Evolutionary conservation across 2,797 vertebrate genomes (phyloP).

Genomic region (Strix occidentalis): DNA sequence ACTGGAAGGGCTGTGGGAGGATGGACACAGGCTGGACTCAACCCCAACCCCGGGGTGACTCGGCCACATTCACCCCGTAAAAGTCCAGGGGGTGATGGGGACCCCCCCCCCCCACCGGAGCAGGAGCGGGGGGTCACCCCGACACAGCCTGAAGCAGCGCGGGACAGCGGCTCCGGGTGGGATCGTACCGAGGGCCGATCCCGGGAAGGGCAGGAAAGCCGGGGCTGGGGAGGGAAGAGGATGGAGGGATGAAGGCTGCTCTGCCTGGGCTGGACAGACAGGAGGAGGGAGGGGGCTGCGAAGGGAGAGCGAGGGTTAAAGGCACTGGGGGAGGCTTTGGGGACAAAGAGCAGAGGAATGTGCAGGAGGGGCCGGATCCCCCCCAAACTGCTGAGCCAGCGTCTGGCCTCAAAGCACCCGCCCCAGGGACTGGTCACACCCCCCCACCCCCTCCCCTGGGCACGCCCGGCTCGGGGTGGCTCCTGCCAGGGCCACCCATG

Average conservation of each 20-base stretch:
- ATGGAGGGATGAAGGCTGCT: not conserved
- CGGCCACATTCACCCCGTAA: accelerated
- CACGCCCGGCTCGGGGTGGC: not conserved
- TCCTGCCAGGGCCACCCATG: not conserved
- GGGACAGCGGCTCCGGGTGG: not conserved
- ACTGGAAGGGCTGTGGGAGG: not conserved
- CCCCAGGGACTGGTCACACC: no score
- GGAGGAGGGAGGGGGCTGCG: not conserved
- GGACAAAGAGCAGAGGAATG: not conserved
- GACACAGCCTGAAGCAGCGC: not conserved
- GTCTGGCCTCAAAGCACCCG: not conserved
- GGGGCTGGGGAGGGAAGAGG: not conserved
- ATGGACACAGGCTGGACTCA: no score
- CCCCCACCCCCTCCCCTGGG: not conserved
- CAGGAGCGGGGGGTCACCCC: not conserved
- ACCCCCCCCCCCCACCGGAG: not conserved
- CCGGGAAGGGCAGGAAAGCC: not conserved
- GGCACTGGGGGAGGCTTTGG: not conserved
- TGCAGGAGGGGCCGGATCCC: not conserved
- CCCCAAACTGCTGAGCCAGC: not conserved
- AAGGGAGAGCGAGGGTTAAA: not conserved
- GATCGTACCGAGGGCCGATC: no score
- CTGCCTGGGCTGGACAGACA: not conserved
- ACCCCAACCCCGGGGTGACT: not conserved
- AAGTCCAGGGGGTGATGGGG: not conserved